phyloP scores from a whole-genome alignment of 1,140 invertebrate genomes.

The Aphelinus certus region DNA sequence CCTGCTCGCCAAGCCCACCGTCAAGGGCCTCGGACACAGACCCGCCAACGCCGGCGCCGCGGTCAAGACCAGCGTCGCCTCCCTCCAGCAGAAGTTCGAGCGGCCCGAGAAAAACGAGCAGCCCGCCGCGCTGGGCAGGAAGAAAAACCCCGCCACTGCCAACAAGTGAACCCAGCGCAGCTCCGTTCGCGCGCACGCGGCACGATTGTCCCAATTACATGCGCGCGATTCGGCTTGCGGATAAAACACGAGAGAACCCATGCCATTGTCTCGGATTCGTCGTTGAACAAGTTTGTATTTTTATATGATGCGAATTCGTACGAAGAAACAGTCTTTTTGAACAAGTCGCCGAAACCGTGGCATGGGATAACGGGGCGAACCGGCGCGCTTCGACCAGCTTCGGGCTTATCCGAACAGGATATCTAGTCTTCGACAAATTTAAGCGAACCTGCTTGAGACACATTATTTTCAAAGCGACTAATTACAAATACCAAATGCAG shows the following conservation, averaged over 20 bases:
- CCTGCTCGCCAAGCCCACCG: conserved; percentile 45
- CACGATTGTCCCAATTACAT: too few relatives aligned
- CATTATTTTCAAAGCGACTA: conserved; percentile 26
- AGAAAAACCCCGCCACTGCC: conserved; percentile 5
- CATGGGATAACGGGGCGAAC: neutral
- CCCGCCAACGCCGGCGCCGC: conserved; percentile 47
- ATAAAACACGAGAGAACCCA: too few relatives aligned
- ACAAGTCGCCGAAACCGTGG: neutral
- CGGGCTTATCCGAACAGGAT: neutral
- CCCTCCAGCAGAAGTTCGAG: conserved; percentile 80
- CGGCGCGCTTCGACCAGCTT: conserved; percentile 21
- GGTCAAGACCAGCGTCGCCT: conserved; percentile 75
- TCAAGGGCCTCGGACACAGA: conserved; percentile 50
- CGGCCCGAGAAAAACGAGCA: conserved; percentile 35
- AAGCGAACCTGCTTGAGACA: conserved; percentile 21
- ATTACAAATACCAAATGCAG: conserved; percentile 37
- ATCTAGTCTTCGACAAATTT: conserved; percentile 38
- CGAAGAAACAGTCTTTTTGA: conserved; percentile 30
- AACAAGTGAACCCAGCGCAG: neutral
- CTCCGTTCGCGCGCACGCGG: neutral
- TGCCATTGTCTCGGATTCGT: neutral
- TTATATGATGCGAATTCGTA: conserved; percentile 13
- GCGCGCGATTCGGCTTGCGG: too few relatives aligned
- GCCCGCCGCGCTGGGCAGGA: conserved; percentile 7
- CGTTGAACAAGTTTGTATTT: conserved; percentile 35